Evolutionary conservation across 2,888 invertebrate genomes (phyloP).

Genomic region (Gonocerus acuteangulatus): DNA sequence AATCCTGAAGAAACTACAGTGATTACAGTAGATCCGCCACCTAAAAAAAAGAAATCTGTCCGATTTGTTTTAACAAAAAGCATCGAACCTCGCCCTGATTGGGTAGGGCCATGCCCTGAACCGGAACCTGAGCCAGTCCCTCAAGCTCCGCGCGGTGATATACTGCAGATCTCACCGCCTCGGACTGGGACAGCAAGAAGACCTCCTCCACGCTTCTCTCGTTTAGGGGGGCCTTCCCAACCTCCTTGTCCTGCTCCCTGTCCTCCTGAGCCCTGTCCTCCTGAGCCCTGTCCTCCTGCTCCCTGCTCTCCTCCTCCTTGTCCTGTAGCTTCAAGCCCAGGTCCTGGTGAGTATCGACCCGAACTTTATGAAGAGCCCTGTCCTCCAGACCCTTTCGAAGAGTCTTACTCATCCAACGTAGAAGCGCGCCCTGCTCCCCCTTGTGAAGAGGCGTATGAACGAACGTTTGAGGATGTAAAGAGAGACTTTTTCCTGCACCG

Average conservation of each 20-base stretch:
- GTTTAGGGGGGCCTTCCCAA: no score
- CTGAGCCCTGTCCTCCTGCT: no score
- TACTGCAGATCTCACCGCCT: background rate
- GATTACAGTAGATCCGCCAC: conserved; percentile 10
- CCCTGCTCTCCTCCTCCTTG: no score
- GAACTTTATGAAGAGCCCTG: no score
- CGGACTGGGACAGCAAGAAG: background rate
- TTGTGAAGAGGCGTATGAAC: background rate
- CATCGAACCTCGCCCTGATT: no score
- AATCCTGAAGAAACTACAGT: conserved; percentile 19
- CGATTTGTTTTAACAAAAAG: no score
- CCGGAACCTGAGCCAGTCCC: background rate
- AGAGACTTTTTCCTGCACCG: background rate
- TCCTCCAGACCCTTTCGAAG: background rate
- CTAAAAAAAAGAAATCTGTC: no score
- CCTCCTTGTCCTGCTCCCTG: no score
- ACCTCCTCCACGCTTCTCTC: background rate
- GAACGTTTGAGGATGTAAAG: background rate
- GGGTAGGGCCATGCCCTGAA: no score
- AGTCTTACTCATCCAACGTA: background rate
- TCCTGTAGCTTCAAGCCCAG: no score
- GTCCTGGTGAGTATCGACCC: no score
- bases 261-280: no score
- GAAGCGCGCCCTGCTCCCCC: background rate
- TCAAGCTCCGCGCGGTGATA: background rate